Evolutionary conservation across 2,113 vertebrate species (phyloP).

Genomic region (Pagrus major): DNA sequence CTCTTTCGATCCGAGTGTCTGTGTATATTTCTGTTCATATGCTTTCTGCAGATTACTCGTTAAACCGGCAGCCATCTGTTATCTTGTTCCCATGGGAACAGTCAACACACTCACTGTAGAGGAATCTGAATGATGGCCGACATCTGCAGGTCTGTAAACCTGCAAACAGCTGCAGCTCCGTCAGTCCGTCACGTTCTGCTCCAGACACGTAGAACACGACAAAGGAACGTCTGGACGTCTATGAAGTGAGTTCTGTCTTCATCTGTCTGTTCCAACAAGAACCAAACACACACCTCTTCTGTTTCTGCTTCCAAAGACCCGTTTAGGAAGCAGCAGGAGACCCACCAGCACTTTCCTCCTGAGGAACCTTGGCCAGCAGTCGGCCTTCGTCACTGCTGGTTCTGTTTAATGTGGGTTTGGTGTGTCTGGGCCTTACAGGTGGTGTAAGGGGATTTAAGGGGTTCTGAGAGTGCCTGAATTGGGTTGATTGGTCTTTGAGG

Average conservation of each 20-base stretch:
- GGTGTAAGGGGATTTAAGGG: no score
- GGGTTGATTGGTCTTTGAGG: no score
- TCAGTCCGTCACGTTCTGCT: not conserved
- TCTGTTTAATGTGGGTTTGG: no score
- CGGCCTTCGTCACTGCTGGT: no score
- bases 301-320: not conserved
- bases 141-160: constrained; percentile 23
- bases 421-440: no score
- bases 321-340: no score
- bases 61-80: constrained; percentile 17
- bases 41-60: constrained; percentile 3
- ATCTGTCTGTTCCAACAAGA: not conserved
- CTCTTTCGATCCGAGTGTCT: not conserved
- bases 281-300: not conserved
- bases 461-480: no score
- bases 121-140: constrained; percentile 12
- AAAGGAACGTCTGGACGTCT: not conserved
- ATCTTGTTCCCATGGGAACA: constrained; percentile 12
- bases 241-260: not conserved
- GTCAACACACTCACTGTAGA: not conserved
- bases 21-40: not conserved
- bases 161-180: constrained; percentile 8
- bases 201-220: not conserved
- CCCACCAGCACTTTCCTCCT: no score
- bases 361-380: no score